These are phyloP conservation scores for Epizoanthus ramosus DNA, from an alignment of 92 coral and sea anemone genomes.

Conservation along the genomic window DNA sequence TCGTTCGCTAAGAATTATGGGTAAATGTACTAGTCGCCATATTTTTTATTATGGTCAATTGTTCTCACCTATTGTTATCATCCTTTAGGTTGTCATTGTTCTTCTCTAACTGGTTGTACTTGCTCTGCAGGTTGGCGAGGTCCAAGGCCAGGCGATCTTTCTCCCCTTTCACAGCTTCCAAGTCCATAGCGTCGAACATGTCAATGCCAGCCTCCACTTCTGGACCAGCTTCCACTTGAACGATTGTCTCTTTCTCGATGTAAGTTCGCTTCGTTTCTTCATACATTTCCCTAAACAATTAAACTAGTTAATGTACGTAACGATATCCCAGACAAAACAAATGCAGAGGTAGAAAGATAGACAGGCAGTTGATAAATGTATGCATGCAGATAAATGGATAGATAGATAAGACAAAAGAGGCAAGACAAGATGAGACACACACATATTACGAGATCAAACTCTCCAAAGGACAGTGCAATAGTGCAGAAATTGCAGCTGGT, in stretches of 20 bases:
- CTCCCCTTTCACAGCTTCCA: conserved; percentile 76
- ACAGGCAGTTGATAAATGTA: neutral
- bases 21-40: too few species aligned
- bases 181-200: conserved; percentile 77
- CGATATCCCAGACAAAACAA: neutral
- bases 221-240: conserved; percentile 67
- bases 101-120: conserved; percentile 74
- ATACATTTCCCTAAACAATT: conserved; percentile 41
- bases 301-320: neutral
- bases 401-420: neutral
- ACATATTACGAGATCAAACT: too few species aligned
- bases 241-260: conserved; percentile 67
- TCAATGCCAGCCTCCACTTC: conserved; percentile 73
- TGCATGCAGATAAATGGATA: too few species aligned
- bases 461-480: too few species aligned
- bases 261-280: conserved; percentile 52
- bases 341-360: neutral
- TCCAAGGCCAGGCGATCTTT: conserved; percentile 76
- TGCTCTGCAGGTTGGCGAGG: conserved; percentile 77
- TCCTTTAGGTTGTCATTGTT: conserved; percentile 66
- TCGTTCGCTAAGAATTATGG: too few species aligned
- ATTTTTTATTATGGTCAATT: too few species aligned
- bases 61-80: conserved; percentile 62
- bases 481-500: too few species aligned
- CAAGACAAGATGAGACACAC: neutral